These are phyloP conservation scores for Hydrolagus affinis DNA, from an alignment of 2,113 vertebrate species.

Conservation along the genomic window DNA sequence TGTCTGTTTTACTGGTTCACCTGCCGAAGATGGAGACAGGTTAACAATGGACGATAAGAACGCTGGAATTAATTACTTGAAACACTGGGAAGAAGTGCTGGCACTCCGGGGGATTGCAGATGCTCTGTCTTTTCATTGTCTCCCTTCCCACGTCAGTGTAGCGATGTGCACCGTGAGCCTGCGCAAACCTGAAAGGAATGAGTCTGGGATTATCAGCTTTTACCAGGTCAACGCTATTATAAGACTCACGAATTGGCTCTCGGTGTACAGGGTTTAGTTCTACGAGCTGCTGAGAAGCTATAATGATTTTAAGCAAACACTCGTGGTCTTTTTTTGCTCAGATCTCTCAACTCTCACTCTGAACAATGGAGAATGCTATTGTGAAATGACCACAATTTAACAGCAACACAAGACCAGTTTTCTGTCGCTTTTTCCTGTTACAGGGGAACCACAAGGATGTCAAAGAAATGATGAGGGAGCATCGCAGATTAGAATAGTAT, in stretches of 20 bases:
- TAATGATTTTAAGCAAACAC: neutral
- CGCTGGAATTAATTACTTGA: constrained; percentile 7
- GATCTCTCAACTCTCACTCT: neutral
- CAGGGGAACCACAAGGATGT: too few relatives aligned
- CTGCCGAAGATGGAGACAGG: neutral
- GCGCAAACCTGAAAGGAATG: neutral
- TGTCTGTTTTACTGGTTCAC: neutral
- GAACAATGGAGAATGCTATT: too few relatives aligned
- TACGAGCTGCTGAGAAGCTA: neutral
- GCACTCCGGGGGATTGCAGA: neutral
- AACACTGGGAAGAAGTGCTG: neutral
- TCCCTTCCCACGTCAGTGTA: neutral
- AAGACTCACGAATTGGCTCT: neutral
- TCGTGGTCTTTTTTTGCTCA: neutral
- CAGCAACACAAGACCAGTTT: too few relatives aligned
- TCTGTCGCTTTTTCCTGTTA: too few relatives aligned
- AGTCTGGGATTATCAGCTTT: constrained; percentile 12
- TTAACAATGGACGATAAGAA: neutral
- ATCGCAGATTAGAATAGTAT: too few relatives aligned
- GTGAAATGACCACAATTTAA: too few relatives aligned
- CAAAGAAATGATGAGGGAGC: too few relatives aligned
- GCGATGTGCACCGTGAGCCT: neutral
- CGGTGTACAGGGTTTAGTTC: neutral
- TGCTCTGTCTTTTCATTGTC: constrained; percentile 3
- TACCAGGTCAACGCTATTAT: neutral